These are phyloP conservation scores for honey bee (Apis mellifera) DNA, from an alignment of 1,140 invertebrate genomes.

Conservation along the genomic window DNA sequence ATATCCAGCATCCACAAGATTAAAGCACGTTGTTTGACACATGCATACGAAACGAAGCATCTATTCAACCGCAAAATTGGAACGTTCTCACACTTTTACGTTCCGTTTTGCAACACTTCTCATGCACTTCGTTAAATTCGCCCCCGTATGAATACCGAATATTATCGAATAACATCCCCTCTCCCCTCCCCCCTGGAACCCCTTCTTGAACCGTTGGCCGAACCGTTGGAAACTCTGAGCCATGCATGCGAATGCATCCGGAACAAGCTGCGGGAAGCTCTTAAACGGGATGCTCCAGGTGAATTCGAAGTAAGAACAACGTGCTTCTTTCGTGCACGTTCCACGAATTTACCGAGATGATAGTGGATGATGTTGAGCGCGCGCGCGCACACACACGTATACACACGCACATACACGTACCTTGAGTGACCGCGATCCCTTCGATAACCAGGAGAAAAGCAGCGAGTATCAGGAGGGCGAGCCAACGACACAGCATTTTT, in stretches of 20 bases:
- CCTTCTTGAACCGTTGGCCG: background rate
- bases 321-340: background rate
- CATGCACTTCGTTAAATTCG: background rate
- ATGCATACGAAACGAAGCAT: background rate
- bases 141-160: no score
- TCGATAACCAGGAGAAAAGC: constrained; percentile 62
- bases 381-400: no score
- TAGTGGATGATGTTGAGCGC: no score
- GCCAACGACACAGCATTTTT: constrained; percentile 67
- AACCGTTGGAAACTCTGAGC: background rate
- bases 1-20: background rate
- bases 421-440: constrained; percentile 62
- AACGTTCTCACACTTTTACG: background rate
- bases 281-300: background rate
- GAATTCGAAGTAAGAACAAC: constrained; percentile 5
- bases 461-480: constrained; percentile 58
- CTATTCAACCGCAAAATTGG: background rate
- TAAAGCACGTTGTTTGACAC: no score
- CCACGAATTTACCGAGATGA: background rate
- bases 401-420: constrained; percentile 36
- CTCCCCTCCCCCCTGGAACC: background rate
- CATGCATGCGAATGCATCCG: constrained; percentile 19
- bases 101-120: background rate
- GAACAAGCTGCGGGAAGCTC: background rate
- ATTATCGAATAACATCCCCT: background rate